Evolutionary conservation across 2,888 invertebrate species (phyloP), one percentile per base, ranked within the genome.

Genomic region (Dolomedes plantarius): DNA sequence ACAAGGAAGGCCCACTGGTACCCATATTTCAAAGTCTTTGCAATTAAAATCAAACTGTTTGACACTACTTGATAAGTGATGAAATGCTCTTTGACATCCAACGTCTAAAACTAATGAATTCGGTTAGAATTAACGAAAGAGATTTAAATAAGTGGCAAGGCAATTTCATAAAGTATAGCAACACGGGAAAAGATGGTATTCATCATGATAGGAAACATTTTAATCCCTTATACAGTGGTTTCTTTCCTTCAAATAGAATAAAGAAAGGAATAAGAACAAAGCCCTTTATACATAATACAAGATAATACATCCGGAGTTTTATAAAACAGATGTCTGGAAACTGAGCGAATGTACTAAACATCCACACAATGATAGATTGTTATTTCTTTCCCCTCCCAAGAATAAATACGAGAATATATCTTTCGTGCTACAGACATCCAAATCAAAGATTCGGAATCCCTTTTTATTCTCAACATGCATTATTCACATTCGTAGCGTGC

Each of bases 281-380:
- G 23, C 7, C 16, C 23, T 56, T 23, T 23, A 56, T 56, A 23
- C 56, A 56, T 2, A 56, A 56, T 23, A 56, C 56, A 46, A 46
- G 46, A n/a, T 56, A 56, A 56, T 56, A 56, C 56, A 56, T 56
- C 23, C 56, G 1, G 56, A 56, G 23, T 56, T 56, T 56, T 56
- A 56, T 56, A 56, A 56, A 56, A 56, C 56, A 56, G 56, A 56
- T 56, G 56, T 56, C 56, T 23, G 5, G 56, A 56, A 56, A 56
- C 23, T 56, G 46, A n/a, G 46, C 2, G 16, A 46, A 46, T 16
- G 56, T 56, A 56, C 19, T 23, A 56, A 56, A 11, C 56, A 56
- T 56, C 56, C 16, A 23, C 23, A 2, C 23, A 56, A 23, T 56
- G 56, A 56, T 56, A 56, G 56, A 56, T 56, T 56, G 56, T 56